phyloP scores from a whole-genome alignment of 2,797 vertebrate genomes.

The Sparidentex hasta region DNA sequence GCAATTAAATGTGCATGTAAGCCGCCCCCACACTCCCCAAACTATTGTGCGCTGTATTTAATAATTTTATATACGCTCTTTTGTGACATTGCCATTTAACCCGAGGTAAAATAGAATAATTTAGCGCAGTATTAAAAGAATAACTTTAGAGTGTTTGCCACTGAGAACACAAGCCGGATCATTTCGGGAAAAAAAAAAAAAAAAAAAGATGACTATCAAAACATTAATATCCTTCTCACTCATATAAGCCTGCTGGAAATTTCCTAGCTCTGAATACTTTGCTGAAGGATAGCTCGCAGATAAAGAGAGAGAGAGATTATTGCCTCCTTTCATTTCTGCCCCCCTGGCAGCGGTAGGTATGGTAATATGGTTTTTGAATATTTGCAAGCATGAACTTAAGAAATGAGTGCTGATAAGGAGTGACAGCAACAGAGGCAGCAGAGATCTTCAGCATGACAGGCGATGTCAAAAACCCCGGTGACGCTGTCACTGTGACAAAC shows the following conservation, averaged over 20 bases:
- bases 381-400: conserved; percentile 88
- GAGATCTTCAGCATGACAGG: conserved; percentile 87
- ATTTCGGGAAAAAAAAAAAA: conserved; percentile 65
- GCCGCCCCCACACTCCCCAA: conserved; percentile 83
- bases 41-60: conserved; percentile 86
- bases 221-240: conserved; percentile 88
- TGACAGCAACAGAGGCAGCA: conserved; percentile 87
- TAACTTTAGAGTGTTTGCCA: conserved; percentile 82
- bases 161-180: conserved; percentile 79
- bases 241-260: conserved; percentile 84
- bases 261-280: conserved; percentile 82
- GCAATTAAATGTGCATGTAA: conserved; percentile 89
- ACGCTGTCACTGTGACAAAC: conserved; percentile 88
- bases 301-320: conserved; percentile 87
- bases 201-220: conserved; percentile 86
- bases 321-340: conserved; percentile 86
- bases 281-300: conserved; percentile 88
- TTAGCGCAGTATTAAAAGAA: conserved; percentile 84
- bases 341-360: conserved; percentile 84
- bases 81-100: conserved; percentile 86
- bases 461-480: conserved; percentile 86
- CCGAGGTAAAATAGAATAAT: conserved; percentile 85
- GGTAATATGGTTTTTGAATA: conserved; percentile 87
- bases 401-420: conserved; percentile 88
- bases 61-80: conserved; percentile 86